These are phyloP conservation scores for Pogonocichla stellata DNA, from an alignment of 2,113 vertebrate genomes.

Conservation along the genomic window DNA sequence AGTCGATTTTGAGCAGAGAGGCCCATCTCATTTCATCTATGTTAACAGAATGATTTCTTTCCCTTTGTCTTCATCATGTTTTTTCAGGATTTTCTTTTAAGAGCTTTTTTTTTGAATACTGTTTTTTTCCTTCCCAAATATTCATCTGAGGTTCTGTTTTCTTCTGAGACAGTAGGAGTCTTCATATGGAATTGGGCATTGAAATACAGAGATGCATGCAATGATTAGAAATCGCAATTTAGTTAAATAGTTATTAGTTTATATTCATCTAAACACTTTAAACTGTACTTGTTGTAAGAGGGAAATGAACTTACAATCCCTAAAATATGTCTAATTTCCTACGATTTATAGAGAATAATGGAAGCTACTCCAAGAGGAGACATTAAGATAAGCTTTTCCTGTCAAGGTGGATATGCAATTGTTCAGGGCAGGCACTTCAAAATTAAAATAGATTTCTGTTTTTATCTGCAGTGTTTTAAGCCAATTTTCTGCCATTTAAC, in stretches of 20 bases:
- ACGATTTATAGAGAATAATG: constrained; percentile 43
- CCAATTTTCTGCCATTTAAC: background rate
- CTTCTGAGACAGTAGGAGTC: background rate
- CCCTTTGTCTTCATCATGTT: background rate
- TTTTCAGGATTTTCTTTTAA: background rate
- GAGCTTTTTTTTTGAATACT: background rate
- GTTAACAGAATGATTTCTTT: background rate
- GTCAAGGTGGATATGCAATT: constrained; percentile 29
- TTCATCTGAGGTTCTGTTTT: background rate
- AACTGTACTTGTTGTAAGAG: background rate
- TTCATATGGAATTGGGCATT: background rate
- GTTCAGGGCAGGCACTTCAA: background rate
- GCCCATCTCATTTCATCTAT: background rate
- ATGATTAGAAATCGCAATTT: background rate
- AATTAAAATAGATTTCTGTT: constrained; percentile 22
- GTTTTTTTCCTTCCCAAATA: background rate
- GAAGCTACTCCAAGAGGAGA: constrained; percentile 33
- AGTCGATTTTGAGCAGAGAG: background rate
- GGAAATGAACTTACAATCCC: constrained; percentile 12
- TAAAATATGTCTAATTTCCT: constrained; percentile 44
- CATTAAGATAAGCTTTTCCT: constrained; percentile 43
- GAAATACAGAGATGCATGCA: background rate
- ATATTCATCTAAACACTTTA: background rate
- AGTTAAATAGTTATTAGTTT: background rate
- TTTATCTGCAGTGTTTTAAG: background rate